A percentile compares a stretch with the other conserved stretches of the same genome.
Conservation (phyloP, 2,888 invertebrate genomes). For the Silvanus unidentatus region DNA sequence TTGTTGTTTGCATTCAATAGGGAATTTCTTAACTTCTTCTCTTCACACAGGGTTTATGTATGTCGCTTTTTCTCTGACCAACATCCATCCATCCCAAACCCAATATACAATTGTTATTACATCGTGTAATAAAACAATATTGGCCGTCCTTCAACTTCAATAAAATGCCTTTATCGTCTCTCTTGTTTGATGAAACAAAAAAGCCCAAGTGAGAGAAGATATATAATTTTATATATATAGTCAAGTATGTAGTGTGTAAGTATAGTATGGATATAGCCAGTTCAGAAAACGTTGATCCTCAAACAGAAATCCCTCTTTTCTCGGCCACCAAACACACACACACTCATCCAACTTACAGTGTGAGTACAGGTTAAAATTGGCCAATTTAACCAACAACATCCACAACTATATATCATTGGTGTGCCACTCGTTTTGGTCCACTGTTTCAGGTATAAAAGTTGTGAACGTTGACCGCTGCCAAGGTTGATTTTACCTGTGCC, state of each 20-base stretch:
- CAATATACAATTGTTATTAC: not conserved
- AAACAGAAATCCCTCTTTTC: slow-evolving; percentile 26
- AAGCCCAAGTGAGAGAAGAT: no score
- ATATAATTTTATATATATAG: not conserved
- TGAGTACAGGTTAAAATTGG: slow-evolving; percentile 26
- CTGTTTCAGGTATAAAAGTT: slow-evolving; percentile 11
- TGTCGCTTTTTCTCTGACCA: no score
- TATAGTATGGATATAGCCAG: slow-evolving; percentile 21
- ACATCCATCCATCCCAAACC: no score
- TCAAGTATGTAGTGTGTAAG: not conserved
- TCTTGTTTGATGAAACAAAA: not conserved
- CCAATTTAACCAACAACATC: slow-evolving; percentile 3
- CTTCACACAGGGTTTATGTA: no score
- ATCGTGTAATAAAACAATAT: slow-evolving; percentile 15
- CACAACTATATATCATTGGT: slow-evolving; percentile 2
- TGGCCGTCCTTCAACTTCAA: slow-evolving; percentile 24
- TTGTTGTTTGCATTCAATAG: no score
- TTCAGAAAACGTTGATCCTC: slow-evolving; percentile 31
- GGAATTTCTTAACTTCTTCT: no score
- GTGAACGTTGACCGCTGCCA: slow-evolving; percentile 38
- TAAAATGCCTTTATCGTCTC: slow-evolving; percentile 14
- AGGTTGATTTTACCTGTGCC: slow-evolving; percentile 36
- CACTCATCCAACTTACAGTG: no score
- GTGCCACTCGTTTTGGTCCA: slow-evolving; percentile 8
- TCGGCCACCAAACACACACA: no score